A percentile compares a stretch with the other conserved stretches of the same genome.
These are phyloP conservation scores for Xyrichtys novacula DNA, from an alignment of 2,797 vertebrate species.

Conservation along the genomic window DNA sequence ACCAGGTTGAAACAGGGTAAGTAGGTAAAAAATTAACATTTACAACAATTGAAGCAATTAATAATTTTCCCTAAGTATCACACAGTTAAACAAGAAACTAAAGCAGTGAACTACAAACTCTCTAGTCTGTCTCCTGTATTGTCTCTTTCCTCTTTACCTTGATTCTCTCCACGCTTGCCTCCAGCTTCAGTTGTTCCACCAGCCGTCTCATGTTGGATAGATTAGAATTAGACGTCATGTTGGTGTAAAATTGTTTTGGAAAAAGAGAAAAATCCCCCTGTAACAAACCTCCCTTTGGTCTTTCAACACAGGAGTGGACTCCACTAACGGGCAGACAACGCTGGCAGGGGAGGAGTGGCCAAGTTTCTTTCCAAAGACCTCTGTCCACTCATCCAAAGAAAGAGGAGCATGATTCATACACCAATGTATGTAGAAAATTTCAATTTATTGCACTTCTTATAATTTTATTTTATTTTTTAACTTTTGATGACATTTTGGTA, in stretches of 20 bases:
- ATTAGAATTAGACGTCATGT: conserved; percentile 91
- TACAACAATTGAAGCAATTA: too few relatives aligned
- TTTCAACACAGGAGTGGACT: conserved; percentile 42
- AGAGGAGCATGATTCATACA: conserved; percentile 2
- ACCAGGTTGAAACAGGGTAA: too few relatives aligned
- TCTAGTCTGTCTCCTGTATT: not conserved
- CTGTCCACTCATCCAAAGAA: conserved; percentile 39
- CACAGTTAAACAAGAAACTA: not conserved
- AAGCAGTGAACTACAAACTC: not conserved
- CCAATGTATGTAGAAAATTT: not conserved
- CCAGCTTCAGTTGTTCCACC: conserved; percentile 93
- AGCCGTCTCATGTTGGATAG: conserved; percentile 88
- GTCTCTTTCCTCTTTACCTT: conserved; percentile 84
- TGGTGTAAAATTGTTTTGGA: conserved; percentile 33
- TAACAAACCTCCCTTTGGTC: conserved; percentile 20
- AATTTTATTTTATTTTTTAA: not conserved
- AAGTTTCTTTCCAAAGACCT: conserved; percentile 66
- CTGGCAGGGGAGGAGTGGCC: conserved; percentile 31
- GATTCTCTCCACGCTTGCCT: conserved; percentile 92
- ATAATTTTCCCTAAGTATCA: not conserved
- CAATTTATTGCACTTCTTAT: too few relatives aligned
- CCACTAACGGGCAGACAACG: conserved; percentile 43
- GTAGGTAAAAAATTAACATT: too few relatives aligned
- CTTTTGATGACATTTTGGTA: not conserved
- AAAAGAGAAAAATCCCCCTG: conserved; percentile 15